Conservation (phyloP, 2,888 invertebrate species). For the Hyppa rectilinea region DNA sequence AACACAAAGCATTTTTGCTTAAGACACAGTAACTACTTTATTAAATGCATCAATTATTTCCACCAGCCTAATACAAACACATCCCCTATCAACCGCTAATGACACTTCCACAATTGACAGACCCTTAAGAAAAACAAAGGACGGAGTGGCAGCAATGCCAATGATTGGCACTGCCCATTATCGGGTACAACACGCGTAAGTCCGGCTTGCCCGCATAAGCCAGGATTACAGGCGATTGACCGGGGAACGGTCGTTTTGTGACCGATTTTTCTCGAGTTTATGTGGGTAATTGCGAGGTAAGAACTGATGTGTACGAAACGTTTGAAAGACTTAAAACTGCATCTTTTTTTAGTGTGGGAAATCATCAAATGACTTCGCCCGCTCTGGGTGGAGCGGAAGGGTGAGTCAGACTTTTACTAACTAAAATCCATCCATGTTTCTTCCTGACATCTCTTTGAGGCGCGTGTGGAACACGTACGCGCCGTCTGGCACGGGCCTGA, state of each 20-base stretch:
- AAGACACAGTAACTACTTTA: not conserved
- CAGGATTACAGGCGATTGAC: slow-evolving; percentile 72
- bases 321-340: not conserved
- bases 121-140: slow-evolving; percentile 63
- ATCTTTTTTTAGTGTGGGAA: too few relatives aligned
- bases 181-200: slow-evolving; percentile 79
- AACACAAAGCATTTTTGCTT: too few relatives aligned
- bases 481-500: too few relatives aligned
- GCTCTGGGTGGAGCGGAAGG: too few relatives aligned
- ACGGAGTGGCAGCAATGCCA: slow-evolving; percentile 53
- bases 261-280: slow-evolving; percentile 4
- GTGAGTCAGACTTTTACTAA: too few relatives aligned
- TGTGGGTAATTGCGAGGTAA: not conserved
- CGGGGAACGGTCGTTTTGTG: slow-evolving; percentile 20
- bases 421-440: too few relatives aligned
- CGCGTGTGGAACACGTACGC: too few relatives aligned
- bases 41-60: slow-evolving; percentile 9
- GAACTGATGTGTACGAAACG: not conserved
- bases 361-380: too few relatives aligned
- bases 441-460: too few relatives aligned
- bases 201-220: slow-evolving; percentile 73
- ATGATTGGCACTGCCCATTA: slow-evolving; percentile 84
- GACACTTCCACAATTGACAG: slow-evolving; percentile 56
- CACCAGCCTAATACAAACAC: slow-evolving; percentile 7
- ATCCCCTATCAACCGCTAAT: slow-evolving; percentile 62